Conservation (phyloP, 2,113 vertebrate genomes). For the Ameiurus melas region DNA sequence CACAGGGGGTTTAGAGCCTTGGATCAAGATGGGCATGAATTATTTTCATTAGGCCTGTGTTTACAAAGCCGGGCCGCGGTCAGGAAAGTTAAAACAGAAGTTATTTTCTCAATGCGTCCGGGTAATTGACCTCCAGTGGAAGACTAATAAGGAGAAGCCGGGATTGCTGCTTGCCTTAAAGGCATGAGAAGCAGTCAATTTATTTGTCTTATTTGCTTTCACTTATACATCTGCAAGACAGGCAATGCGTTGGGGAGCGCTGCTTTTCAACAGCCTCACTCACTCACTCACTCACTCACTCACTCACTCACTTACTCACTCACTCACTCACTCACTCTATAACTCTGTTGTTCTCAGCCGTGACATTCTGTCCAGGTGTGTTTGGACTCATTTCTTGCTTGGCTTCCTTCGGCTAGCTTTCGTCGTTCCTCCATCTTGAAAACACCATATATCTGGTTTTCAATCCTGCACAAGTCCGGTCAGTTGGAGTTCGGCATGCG, state of each 20-base stretch:
- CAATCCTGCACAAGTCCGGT: not conserved
- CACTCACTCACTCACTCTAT: not conserved
- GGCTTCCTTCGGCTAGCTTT: not conserved
- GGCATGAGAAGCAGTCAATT: constrained; percentile 38
- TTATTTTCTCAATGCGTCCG: constrained; percentile 45
- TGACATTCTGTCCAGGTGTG: constrained; percentile 16
- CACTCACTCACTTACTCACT: not conserved
- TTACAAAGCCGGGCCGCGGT: constrained; percentile 39
- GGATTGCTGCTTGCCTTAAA: constrained; percentile 22
- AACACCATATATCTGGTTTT: not conserved
- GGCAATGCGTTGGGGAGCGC: not conserved
- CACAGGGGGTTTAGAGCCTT: not conserved
- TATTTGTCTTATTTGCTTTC: constrained; percentile 50
- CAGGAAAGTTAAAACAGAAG: constrained; percentile 45
- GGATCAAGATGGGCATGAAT: constrained; percentile 41
- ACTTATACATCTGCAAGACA: constrained; percentile 22
- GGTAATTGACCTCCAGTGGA: constrained; percentile 48
- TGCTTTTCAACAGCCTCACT: constrained; percentile 8
- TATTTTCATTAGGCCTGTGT: constrained; percentile 52
- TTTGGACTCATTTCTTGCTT: constrained; percentile 13
- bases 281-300: not conserved
- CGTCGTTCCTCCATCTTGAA: not conserved
- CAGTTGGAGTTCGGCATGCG: not conserved
- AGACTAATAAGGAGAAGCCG: constrained; percentile 32
- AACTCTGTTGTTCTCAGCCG: not conserved